phyloP scores from a whole-genome alignment of 2,888 invertebrate genomes.

The Nudaria mundana region DNA sequence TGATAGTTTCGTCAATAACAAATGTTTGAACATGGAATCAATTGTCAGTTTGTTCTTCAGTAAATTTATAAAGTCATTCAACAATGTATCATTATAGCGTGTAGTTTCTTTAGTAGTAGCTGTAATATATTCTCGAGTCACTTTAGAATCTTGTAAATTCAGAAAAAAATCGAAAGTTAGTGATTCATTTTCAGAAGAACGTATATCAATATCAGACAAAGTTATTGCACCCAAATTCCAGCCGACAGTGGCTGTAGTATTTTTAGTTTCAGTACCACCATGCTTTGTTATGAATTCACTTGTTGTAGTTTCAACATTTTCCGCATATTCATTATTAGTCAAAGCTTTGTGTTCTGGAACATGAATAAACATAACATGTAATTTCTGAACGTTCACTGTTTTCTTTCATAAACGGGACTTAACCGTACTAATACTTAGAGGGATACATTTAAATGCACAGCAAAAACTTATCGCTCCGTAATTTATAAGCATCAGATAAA shows the following conservation, averaged over 20 bases:
- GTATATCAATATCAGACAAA: not conserved
- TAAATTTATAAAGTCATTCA: constrained; percentile 63
- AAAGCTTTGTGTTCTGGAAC: constrained; percentile 6
- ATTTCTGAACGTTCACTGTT: too few species aligned
- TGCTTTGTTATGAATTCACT: not conserved
- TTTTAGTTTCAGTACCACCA: constrained; percentile 1
- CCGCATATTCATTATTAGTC: not conserved
- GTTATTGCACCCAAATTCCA: constrained; percentile 4
- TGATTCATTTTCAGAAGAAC: constrained; percentile 3
- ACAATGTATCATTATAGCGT: constrained; percentile 18
- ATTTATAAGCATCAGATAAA: too few species aligned
- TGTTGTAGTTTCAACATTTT: constrained; percentile 1
- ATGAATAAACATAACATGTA: too few species aligned
- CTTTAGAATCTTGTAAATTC: constrained; percentile 44
- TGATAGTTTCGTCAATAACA: constrained; percentile 40
- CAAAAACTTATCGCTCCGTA: too few species aligned
- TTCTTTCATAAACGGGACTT: too few species aligned
- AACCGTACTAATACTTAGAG: too few species aligned
- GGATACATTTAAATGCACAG: too few species aligned
- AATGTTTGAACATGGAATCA: constrained; percentile 58
- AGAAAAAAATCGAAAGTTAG: constrained; percentile 55
- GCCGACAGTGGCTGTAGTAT: not conserved
- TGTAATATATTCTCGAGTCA: constrained; percentile 31
- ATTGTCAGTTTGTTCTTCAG: constrained; percentile 60
- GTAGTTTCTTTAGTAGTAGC: constrained; percentile 46